Base-by-base conservation (phyloP, 2,888 invertebrate species). In the Agrotis puta region DNA sequence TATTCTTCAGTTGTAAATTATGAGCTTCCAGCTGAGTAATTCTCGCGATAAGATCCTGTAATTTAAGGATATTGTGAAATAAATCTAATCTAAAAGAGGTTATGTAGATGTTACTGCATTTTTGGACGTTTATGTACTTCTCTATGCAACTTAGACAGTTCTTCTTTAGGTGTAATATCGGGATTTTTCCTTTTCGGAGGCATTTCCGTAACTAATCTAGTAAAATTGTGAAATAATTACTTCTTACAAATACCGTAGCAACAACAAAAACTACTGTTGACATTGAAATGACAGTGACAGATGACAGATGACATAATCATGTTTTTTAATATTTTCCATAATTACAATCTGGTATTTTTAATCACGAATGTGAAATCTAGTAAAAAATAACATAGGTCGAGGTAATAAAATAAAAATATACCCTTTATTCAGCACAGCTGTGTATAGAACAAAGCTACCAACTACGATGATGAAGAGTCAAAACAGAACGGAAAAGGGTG, bases 21-120 rank as follows among this genome's bases (percentile, higher is more conserved):
- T 98, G 98, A 1, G 98, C 97, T 92, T 98, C 97, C 59, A 98
- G 88, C 86, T 97, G 97, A 51, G 97, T 92, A 71, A 99, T 96
- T 93, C 96, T 97, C 24, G 97, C 96, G 48, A 98, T 97, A 61
- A 99, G 93, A 87, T 98, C 98, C 97, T 98, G 88, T n/a, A 59
- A 73, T 66, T 2, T 27, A 18, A 14, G 18, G 63, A 64, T 51
- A 61, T 14, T 39, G 61, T n/a, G 20, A 43, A 45, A 50, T 51
- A 7, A n/a, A n/a, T n/a, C 14, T 62, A 50, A 9, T 62, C 16
- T n/a, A n/a, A 13, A 61, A 50, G 62, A 88, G 86, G 88, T 87
- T 89, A 89, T 61, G 76, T 73, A 63, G 13, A 2, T 3, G 39
- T 62, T 69, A 59, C n/a, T 3, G 3, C 16, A n/a, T n/a, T 66